Conservation (phyloP, 2,797 vertebrate species). For the Pelobates cultripes region DNA sequence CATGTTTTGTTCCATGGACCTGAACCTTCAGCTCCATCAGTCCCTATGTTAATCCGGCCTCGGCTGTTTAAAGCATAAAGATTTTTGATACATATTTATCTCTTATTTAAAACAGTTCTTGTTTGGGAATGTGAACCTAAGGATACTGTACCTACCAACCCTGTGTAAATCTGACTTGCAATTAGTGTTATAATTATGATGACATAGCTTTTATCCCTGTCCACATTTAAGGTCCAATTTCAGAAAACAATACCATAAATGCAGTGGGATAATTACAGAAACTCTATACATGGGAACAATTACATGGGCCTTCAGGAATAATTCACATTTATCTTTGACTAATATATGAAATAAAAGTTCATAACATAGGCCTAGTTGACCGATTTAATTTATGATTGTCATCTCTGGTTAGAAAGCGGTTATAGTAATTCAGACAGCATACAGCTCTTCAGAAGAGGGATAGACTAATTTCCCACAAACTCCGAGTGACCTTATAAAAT, state of each 20-base stretch:
- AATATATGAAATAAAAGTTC: conserved; percentile 1
- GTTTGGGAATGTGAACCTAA: too few relatives aligned
- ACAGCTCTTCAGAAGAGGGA: conserved; percentile 56
- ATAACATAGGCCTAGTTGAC: conserved; percentile 15
- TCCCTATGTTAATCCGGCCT: too few relatives aligned
- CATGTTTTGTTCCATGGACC: too few relatives aligned
- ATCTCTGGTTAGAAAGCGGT: conserved; percentile 39
- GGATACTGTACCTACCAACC: too few relatives aligned
- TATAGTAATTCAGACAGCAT: conserved; percentile 22
- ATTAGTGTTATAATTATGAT: too few relatives aligned
- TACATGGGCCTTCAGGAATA: background rate
- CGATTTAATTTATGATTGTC: conserved; percentile 22
- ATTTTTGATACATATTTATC: too few relatives aligned
- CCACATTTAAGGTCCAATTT: background rate
- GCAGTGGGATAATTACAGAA: background rate
- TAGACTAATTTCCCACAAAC: conserved; percentile 69
- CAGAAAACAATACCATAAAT: background rate
- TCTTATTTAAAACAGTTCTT: too few relatives aligned
- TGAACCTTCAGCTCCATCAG: too few relatives aligned
- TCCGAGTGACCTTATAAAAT: conserved; percentile 71
- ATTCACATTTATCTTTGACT: background rate
- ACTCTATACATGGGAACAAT: background rate
- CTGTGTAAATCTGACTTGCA: too few relatives aligned
- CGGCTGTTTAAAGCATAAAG: too few relatives aligned
- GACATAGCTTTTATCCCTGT: too few relatives aligned